phyloP scores from a whole-genome alignment of 2,888 invertebrate genomes.

The Drosophila antonietae region DNA sequence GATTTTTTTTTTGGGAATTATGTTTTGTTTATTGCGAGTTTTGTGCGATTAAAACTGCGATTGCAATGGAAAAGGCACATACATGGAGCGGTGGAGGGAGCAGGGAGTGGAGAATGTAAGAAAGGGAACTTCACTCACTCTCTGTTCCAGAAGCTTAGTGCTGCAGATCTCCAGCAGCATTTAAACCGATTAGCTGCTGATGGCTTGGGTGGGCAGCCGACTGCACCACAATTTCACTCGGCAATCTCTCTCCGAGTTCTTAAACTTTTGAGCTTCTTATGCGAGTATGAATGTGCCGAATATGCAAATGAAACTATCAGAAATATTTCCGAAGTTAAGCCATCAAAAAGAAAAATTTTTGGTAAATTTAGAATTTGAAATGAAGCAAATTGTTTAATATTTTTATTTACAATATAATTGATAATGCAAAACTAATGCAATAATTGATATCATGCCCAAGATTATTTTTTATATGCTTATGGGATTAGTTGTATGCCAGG shows the following conservation, averaged over 20 bases:
- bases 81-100: neutral
- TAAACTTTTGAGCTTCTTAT: slow-evolving; percentile 20
- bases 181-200: slow-evolving; percentile 59
- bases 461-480: neutral
- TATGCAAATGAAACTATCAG: slow-evolving; percentile 6
- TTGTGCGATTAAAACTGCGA: slow-evolving; percentile 43
- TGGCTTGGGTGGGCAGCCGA: slow-evolving; percentile 45
- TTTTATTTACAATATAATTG: too few species aligned
- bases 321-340: neutral
- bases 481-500: neutral
- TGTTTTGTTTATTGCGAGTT: slow-evolving; percentile 55
- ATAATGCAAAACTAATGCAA: too few species aligned
- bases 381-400: neutral
- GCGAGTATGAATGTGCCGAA: neutral
- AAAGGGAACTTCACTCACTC: neutral
- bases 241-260: slow-evolving; percentile 3
- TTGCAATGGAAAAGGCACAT: slow-evolving; percentile 21
- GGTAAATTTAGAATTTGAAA: neutral
- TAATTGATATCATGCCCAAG: too few species aligned
- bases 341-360: neutral
- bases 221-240: slow-evolving; percentile 28
- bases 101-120: neutral
- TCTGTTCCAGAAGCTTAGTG: slow-evolving; percentile 40
- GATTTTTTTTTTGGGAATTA: slow-evolving; percentile 61
- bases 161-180: slow-evolving; percentile 40